Evolutionary conservation across 2,797 vertebrate genomes (phyloP).

Genomic region (Alauda arvensis): DNA sequence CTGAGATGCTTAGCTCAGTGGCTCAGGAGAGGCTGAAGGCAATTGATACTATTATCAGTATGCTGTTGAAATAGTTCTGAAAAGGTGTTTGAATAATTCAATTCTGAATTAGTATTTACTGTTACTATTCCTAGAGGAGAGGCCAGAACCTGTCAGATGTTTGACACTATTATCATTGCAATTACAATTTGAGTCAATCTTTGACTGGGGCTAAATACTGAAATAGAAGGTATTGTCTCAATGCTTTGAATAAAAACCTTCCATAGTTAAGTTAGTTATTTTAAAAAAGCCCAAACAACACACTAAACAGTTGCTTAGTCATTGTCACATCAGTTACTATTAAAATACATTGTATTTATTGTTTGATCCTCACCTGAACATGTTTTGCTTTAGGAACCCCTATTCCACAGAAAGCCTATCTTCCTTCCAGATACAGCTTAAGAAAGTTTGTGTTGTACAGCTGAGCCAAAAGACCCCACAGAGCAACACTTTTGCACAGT

Average conservation of each 20-base stretch:
- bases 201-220: background rate
- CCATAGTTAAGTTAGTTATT: background rate
- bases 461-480: background rate
- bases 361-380: background rate
- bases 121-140: background rate
- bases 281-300: background rate
- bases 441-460: background rate
- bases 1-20: background rate
- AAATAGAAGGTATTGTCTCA: background rate
- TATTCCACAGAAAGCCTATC: background rate
- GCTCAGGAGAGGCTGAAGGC: background rate
- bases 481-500: rapidly evolving
- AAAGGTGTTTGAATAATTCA: background rate
- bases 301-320: background rate
- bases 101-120: background rate
- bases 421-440: background rate
- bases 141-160: background rate
- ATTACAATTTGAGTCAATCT: background rate
- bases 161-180: background rate
- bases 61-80: background rate
- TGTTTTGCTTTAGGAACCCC: background rate
- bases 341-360: background rate
- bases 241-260: background rate
- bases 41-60: background rate
- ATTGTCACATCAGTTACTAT: background rate